phyloP scores from a whole-genome alignment of 30 jellyfish, hydroid and myxozoan genomes.

The Hydractinia symbiolongicarpus region DNA sequence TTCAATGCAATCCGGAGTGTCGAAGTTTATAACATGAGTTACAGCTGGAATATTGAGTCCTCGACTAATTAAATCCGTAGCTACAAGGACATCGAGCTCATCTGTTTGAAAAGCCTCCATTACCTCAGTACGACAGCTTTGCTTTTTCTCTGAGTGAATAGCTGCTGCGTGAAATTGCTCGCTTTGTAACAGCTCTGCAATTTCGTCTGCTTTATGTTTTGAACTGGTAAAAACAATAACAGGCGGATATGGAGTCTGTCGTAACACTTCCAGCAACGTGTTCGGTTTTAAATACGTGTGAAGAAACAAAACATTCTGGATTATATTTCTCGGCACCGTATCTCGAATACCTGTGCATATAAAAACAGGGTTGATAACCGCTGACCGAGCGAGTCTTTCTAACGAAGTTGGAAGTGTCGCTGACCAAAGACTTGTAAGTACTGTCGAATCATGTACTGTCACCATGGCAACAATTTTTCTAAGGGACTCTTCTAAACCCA shows the following conservation, averaged over 20 bases:
- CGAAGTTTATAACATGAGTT: slow-evolving; percentile 84
- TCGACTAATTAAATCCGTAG: slow-evolving; percentile 88
- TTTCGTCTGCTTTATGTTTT: slow-evolving; percentile 43
- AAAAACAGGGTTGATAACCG: slow-evolving; percentile 63
- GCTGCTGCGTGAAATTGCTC: slow-evolving; percentile 87
- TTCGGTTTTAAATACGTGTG: slow-evolving; percentile 70
- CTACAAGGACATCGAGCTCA: slow-evolving; percentile 70
- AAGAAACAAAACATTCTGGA: slow-evolving; percentile 50
- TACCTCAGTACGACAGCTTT: slow-evolving; percentile 39
- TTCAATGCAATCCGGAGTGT: slow-evolving; percentile 65
- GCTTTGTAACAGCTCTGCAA: slow-evolving; percentile 42
- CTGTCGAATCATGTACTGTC: neutral
- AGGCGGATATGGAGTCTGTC: slow-evolving; percentile 78
- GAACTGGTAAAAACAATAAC: slow-evolving; percentile 66
- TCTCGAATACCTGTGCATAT: slow-evolving; percentile 63
- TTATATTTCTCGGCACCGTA: slow-evolving; percentile 48
- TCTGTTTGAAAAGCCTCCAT: slow-evolving; percentile 49
- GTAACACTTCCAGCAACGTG: slow-evolving; percentile 48
- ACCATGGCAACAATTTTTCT: slow-evolving; percentile 57
- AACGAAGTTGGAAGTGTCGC: slow-evolving; percentile 86
- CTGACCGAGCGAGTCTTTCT: slow-evolving; percentile 84
- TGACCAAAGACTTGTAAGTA: slow-evolving; percentile 71
- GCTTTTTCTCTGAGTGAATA: slow-evolving; percentile 65
- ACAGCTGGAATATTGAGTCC: slow-evolving; percentile 77
- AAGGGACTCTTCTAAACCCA: slow-evolving; percentile 82